phyloP scores from a whole-genome alignment of 2,113 vertebrate genomes.

The Pelmatolapia mariae region DNA sequence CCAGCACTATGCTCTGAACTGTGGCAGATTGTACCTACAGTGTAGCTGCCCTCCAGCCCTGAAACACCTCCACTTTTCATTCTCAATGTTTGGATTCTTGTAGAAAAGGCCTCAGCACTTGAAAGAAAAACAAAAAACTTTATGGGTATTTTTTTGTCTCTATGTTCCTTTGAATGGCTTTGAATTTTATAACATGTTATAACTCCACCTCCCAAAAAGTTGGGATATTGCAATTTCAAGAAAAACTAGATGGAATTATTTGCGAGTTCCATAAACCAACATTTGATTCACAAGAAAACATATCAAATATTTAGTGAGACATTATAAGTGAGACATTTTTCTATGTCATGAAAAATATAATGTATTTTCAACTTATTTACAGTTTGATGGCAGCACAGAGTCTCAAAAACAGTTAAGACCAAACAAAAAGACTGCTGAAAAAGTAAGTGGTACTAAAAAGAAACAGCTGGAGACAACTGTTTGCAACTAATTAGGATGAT shows the following conservation, averaged over 20 bases:
- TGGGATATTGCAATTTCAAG: background rate
- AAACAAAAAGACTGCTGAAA: background rate
- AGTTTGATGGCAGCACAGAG: background rate
- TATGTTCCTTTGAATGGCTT: background rate
- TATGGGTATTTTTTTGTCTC: background rate
- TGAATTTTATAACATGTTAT: background rate
- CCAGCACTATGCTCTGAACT: background rate
- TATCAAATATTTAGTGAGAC: background rate
- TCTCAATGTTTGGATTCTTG: background rate
- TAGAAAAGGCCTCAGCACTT: background rate
- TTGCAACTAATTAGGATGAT: background rate
- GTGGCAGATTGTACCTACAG: background rate
- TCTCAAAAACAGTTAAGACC: background rate
- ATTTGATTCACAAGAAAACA: background rate
- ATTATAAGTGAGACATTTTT: background rate
- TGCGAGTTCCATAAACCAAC: background rate
- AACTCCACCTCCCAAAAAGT: background rate
- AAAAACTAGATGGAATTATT: background rate
- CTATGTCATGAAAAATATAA: background rate
- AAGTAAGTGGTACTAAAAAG: background rate
- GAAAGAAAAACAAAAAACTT: background rate
- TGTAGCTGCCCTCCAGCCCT: background rate
- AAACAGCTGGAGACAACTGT: background rate
- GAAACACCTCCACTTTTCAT: background rate
- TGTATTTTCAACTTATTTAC: background rate